Evolutionary conservation across 2,113 vertebrate species (phyloP).

Genomic region (Atractosteus spatula): DNA sequence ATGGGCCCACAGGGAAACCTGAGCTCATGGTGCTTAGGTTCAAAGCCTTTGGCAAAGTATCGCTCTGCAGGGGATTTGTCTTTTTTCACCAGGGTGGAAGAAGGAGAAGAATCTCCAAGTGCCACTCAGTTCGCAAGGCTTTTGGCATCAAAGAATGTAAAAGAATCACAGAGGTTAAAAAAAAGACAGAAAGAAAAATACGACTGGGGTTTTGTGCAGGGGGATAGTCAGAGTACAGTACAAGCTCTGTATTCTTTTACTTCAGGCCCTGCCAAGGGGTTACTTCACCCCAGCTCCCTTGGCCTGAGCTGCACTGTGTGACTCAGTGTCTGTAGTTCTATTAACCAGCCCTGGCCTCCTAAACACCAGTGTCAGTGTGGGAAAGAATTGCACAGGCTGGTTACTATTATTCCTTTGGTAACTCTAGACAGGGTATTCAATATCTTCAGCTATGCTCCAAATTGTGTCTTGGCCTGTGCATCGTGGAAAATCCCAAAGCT

Average conservation of each 20-base stretch:
- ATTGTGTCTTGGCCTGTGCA: conserved; percentile 47
- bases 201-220: neutral
- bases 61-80: too few relatives aligned
- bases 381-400: conserved; percentile 51
- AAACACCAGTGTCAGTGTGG: conserved; percentile 35
- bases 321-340: conserved; percentile 31
- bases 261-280: conserved; percentile 17
- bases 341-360: conserved; percentile 44
- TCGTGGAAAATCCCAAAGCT: conserved; percentile 55
- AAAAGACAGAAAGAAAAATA: conserved; percentile 1
- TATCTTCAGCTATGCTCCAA: conserved; percentile 49
- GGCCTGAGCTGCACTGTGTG: conserved; percentile 13
- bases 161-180: neutral
- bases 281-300: conserved; percentile 17
- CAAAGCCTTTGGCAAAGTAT: too few relatives aligned
- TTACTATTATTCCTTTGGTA: conserved; percentile 52
- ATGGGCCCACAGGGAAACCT: too few relatives aligned
- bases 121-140: neutral
- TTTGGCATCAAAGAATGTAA: neutral
- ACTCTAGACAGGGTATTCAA: conserved; percentile 52
- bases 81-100: too few relatives aligned
- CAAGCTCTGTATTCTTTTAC: conserved; percentile 15
- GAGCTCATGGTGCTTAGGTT: too few relatives aligned
- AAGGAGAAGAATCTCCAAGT: neutral
- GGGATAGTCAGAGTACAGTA: conserved; percentile 5